Conservation (phyloP, 2,888 invertebrate species). For the Ctenicera cuprea region DNA sequence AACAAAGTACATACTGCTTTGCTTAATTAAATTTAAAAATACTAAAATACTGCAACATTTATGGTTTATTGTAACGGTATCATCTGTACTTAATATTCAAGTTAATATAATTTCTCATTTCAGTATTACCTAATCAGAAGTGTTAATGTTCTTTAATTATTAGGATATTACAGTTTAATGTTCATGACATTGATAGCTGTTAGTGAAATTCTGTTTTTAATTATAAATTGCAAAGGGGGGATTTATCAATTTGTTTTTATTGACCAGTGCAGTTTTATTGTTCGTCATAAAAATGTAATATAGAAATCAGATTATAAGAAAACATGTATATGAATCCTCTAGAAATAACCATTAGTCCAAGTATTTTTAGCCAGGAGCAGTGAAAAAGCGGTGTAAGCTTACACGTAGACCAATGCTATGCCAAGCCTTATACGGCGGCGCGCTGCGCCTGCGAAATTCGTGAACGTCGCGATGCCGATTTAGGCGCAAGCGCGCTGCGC, state of each 20-base stretch:
- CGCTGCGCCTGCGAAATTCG: conserved; percentile 67
- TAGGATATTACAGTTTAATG: not conserved
- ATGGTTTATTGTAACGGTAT: not conserved
- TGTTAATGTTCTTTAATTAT: too few relatives aligned
- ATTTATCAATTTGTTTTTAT: not conserved
- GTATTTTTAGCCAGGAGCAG: conserved; percentile 72
- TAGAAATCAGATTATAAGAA: conserved; percentile 69
- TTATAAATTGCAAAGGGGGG: not conserved
- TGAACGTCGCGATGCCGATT: conserved; percentile 59
- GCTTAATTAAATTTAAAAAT: not conserved
- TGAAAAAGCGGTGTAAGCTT: conserved; percentile 73
- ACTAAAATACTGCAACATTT: not conserved
- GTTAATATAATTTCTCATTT: too few relatives aligned
- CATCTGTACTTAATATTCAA: too few relatives aligned
- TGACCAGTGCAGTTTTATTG: conserved; percentile 11
- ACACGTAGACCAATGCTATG: conserved; percentile 71
- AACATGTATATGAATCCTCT: conserved; percentile 69
- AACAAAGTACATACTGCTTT: conserved; percentile 5
- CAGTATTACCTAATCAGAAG: too few relatives aligned
- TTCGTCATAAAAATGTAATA: conserved; percentile 60
- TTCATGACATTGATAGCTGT: too few relatives aligned
- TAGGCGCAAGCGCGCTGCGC: conserved; percentile 56
- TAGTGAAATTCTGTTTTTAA: too few relatives aligned
- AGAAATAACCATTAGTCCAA: conserved; percentile 70
- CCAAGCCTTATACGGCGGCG: conserved; percentile 73